Evolutionary conservation across 2,888 invertebrate genomes (phyloP).

Genomic region (Zygothrica quintamaculata): DNA sequence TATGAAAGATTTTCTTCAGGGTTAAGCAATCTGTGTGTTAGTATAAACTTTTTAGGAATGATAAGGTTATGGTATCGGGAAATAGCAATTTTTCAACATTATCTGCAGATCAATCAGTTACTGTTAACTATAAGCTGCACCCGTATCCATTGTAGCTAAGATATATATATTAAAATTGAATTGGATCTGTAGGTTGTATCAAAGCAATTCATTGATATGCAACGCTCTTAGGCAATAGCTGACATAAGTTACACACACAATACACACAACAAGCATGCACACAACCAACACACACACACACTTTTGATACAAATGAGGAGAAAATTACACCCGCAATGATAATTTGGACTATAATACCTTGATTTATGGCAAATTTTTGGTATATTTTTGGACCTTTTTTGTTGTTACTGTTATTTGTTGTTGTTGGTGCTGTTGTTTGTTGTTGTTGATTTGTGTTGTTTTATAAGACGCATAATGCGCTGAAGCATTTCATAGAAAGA

Average conservation of each 20-base stretch:
- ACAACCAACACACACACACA: not conserved
- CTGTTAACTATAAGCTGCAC: no score
- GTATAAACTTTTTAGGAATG: no score
- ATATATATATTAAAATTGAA: no score
- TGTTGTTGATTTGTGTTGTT: no score
- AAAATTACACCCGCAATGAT: constrained; percentile 62
- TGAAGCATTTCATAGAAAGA: constrained; percentile 36
- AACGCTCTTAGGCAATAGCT: constrained; percentile 28
- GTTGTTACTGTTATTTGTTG: constrained; percentile 34
- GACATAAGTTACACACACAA: constrained; percentile 20
- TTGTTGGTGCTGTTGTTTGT: constrained; percentile 2
- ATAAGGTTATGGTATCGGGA: no score
- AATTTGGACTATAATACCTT: constrained; percentile 48
- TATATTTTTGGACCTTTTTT: constrained; percentile 12
- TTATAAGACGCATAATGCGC: constrained; percentile 45
- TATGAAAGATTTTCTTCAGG: no score
- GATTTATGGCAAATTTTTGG: constrained; percentile 57
- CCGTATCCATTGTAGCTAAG: no score
- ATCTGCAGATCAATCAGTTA: no score
- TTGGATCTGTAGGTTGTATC: no score
- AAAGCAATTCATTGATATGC: not conserved
- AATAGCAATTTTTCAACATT: no score
- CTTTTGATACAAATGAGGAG: constrained; percentile 43
- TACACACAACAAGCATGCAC: not conserved
- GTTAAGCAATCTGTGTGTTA: no score